Conservation (phyloP, 2,888 invertebrate species). For the Folsomia candida region DNA sequence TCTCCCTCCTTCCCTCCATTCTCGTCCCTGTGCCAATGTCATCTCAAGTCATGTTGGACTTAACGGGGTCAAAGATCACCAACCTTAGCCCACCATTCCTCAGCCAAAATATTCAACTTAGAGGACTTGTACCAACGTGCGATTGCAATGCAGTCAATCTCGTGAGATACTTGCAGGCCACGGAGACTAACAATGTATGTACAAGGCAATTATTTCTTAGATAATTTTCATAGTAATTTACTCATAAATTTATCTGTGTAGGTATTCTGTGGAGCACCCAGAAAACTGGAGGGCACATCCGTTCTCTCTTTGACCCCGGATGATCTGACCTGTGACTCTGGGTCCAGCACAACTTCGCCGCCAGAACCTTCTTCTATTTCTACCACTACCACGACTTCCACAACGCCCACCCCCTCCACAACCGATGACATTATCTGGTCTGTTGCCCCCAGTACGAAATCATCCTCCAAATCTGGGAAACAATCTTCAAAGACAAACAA, state of each 20-base stretch:
- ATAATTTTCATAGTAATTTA: too few relatives aligned
- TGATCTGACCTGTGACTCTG: conserved; percentile 73
- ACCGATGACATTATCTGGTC: conserved; percentile 91
- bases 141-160: conserved; percentile 68
- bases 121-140: conserved; percentile 71
- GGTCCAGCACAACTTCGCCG: conserved; percentile 58
- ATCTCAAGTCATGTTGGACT: conserved; percentile 73
- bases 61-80: conserved; percentile 72
- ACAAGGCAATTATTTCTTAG: conserved; percentile 42
- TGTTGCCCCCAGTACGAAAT: conserved; percentile 65
- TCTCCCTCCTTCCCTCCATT: conserved; percentile 74
- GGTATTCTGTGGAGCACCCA: conserved; percentile 8
- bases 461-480: conserved; percentile 11
- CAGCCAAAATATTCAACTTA: conserved; percentile 75
- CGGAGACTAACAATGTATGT: conserved; percentile 36
- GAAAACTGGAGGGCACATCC: conserved; percentile 66
- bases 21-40: conserved; percentile 82
- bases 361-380: conserved; percentile 53
- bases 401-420: neutral
- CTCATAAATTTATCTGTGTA: too few relatives aligned
- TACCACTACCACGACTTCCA: conserved; percentile 61
- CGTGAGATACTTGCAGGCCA: conserved; percentile 45
- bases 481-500: conserved; percentile 15
- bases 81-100: conserved; percentile 75
- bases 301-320: conserved; percentile 76